These are phyloP conservation scores for Mesoclemmys tuberculata DNA, from an alignment of 2,113 vertebrate genomes.

Conservation along the genomic window DNA sequence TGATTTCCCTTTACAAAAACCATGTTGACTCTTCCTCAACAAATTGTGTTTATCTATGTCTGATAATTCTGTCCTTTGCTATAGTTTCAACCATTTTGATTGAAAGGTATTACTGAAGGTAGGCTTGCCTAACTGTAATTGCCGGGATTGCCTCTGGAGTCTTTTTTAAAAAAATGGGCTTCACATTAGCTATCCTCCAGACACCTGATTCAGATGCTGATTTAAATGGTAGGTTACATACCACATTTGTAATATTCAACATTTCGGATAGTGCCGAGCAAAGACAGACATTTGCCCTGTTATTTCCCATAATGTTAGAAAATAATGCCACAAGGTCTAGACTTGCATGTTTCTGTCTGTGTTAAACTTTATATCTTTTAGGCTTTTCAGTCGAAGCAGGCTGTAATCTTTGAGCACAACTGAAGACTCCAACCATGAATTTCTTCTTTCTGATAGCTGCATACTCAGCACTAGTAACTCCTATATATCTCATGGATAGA, in stretches of 20 bases:
- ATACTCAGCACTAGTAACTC: neutral
- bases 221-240: too few relatives aligned
- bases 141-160: too few relatives aligned
- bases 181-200: too few relatives aligned
- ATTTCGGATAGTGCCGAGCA: neutral
- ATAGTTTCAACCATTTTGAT: too few relatives aligned
- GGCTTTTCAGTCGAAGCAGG: neutral
- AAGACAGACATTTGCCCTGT: neutral
- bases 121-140: too few relatives aligned
- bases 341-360: neutral
- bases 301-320: neutral
- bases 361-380: constrained; percentile 9
- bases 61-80: too few relatives aligned
- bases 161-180: too few relatives aligned
- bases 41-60: too few relatives aligned
- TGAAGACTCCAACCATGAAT: constrained; percentile 14
- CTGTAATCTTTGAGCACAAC: constrained; percentile 36
- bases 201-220: too few relatives aligned
- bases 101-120: too few relatives aligned
- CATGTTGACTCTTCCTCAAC: too few relatives aligned
- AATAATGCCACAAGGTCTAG: neutral
- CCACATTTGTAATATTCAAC: neutral
- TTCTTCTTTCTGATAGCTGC: constrained; percentile 19
- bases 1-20: too few relatives aligned
- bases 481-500: neutral